Evolutionary conservation across 2,797 vertebrate genomes (phyloP).

Genomic region (Ciconia nigra): DNA sequence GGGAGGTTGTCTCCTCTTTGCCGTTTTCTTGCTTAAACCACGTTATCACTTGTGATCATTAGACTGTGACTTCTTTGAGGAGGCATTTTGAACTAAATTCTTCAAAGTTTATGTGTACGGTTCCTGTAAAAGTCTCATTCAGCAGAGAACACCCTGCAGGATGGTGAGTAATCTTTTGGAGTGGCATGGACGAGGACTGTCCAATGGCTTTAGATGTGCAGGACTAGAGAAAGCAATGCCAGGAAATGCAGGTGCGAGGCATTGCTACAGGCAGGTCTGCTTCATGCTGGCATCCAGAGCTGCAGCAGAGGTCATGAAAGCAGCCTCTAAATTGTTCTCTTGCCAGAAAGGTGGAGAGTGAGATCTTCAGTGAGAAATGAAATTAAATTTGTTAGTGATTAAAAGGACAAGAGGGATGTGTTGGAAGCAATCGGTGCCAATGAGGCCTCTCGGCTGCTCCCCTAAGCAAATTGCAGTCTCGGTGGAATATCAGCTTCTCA

Average conservation of each 20-base stretch:
- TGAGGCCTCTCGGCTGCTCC: background rate
- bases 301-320: background rate
- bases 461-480: background rate
- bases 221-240: background rate
- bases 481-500: background rate
- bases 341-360: background rate
- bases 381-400: slow-evolving; percentile 16
- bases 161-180: background rate
- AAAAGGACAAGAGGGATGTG: background rate
- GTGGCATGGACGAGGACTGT: background rate
- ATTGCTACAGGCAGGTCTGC: background rate
- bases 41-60: fast-evolving
- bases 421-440: background rate
- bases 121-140: background rate
- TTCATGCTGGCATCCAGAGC: background rate
- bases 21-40: background rate
- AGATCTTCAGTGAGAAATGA: background rate
- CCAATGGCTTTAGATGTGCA: background rate
- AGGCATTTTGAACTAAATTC: background rate
- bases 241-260: background rate
- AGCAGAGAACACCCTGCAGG: background rate
- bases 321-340: background rate
- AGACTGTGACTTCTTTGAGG: background rate
- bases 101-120: background rate
- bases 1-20: background rate